These are phyloP conservation scores for Drosophila pallidifrons DNA, from an alignment of 1,140 invertebrate genomes.

Conservation along the genomic window DNA sequence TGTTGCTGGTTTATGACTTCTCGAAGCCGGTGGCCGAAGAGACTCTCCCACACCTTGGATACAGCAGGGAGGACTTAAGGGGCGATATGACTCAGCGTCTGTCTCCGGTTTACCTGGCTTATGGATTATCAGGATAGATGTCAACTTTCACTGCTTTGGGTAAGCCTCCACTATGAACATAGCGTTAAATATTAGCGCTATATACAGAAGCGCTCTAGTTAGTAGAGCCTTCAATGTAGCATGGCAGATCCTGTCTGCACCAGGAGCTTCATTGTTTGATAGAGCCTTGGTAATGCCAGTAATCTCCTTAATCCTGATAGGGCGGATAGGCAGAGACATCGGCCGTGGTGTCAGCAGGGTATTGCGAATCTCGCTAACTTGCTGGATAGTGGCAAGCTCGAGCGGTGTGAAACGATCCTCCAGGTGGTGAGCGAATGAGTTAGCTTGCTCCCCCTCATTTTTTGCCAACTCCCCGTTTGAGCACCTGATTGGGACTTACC, in stretches of 20 bases:
- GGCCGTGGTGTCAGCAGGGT: too few relatives aligned
- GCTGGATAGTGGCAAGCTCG: background rate
- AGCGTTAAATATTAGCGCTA: too few relatives aligned
- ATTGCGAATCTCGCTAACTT: too few relatives aligned
- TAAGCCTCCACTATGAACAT: too few relatives aligned
- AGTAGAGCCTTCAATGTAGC: too few relatives aligned
- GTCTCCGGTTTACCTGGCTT: background rate
- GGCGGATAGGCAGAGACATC: too few relatives aligned
- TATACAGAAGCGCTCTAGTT: background rate
- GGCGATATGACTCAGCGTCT: conserved; percentile 1
- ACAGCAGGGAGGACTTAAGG: conserved; percentile 13
- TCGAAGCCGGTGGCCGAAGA: conserved; percentile 10
- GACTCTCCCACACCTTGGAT: conserved; percentile 30
- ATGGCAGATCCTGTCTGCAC: too few relatives aligned
- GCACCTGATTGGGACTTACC: conserved; percentile 4
- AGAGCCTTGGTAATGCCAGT: background rate
- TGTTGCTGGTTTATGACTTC: conserved; percentile 21
- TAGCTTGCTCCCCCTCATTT: background rate
- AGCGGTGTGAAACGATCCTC: background rate
- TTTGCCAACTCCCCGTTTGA: background rate
- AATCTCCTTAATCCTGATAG: too few relatives aligned
- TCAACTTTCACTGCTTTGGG: too few relatives aligned
- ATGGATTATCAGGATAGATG: background rate
- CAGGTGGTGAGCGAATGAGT: background rate
- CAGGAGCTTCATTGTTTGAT: background rate